Conservation (phyloP, 2,113 vertebrate species). For the Elephas maximus region DNA sequence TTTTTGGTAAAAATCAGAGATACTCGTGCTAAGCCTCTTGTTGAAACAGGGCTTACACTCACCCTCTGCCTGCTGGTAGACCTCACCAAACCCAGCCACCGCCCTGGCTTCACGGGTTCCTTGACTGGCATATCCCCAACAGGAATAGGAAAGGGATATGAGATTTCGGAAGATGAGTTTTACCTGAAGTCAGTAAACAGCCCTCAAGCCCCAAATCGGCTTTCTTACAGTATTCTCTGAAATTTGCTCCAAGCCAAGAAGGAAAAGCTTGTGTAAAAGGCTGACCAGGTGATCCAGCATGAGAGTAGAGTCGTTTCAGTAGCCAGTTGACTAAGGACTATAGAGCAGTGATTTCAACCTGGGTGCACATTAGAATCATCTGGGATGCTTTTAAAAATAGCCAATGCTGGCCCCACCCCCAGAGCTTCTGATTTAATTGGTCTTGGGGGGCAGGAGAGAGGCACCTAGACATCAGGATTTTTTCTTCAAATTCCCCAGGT, state of each 20-base stretch:
- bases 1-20: neutral
- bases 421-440: neutral
- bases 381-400: neutral
- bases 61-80: too few relatives aligned
- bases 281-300: neutral
- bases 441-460: neutral
- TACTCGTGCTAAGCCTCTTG: neutral
- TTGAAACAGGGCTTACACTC: neutral
- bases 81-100: neutral
- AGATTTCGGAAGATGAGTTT: neutral
- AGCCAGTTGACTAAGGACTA: neutral
- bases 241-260: neutral
- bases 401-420: neutral
- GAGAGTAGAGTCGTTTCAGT: rapidly evolving
- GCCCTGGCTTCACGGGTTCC: neutral
- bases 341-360: neutral
- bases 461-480: neutral
- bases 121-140: neutral
- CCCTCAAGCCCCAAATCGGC: neutral
- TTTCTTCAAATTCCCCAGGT: neutral
- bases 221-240: neutral
- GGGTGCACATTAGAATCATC: neutral
- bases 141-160: neutral
- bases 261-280: neutral
- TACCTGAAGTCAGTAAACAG: neutral